These are phyloP conservation scores for Tolmerus cingulatus DNA, from an alignment of 2,888 invertebrate species.

Conservation along the genomic window DNA sequence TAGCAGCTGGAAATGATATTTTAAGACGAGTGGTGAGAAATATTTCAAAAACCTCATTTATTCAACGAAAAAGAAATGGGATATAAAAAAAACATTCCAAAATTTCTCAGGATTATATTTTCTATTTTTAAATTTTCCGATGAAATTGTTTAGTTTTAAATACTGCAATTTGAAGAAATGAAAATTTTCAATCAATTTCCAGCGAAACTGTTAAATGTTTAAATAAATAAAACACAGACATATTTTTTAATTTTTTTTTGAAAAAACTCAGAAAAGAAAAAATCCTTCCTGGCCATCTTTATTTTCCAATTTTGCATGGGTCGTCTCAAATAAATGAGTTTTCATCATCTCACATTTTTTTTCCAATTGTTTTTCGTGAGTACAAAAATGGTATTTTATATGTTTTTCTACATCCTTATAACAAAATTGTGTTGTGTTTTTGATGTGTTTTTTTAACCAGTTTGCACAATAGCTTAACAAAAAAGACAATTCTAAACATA, in stretches of 20 bases:
- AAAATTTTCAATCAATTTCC: not conserved
- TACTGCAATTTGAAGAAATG: not conserved
- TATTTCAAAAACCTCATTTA: not conserved
- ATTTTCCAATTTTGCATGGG: not conserved
- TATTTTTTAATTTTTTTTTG: not conserved
- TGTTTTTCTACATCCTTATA: not conserved
- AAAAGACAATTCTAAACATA: not conserved
- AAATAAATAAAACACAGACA: not conserved
- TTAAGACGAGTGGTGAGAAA: not conserved
- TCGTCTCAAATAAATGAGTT: not conserved
- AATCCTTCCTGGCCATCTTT: slow-evolving; percentile 8
- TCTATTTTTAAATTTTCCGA: not conserved
- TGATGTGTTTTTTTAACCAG: not conserved
- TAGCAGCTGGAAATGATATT: not conserved
- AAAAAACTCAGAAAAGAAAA: slow-evolving; percentile 32
- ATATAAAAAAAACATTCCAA: not conserved
- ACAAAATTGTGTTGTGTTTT: not conserved
- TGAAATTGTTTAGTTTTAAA: not conserved
- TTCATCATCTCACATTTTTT: not conserved
- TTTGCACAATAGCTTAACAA: not conserved
- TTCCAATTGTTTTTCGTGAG: not conserved
- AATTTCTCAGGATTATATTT: not conserved
- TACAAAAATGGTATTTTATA: slow-evolving; percentile 5
- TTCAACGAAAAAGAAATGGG: not conserved
- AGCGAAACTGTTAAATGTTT: not conserved